A percentile compares a stretch with the other conserved stretches of the same genome.
These are phyloP conservation scores for Habroteleia sp. DNA, from an alignment of 2,888 invertebrate genomes.

Conservation along the genomic window DNA sequence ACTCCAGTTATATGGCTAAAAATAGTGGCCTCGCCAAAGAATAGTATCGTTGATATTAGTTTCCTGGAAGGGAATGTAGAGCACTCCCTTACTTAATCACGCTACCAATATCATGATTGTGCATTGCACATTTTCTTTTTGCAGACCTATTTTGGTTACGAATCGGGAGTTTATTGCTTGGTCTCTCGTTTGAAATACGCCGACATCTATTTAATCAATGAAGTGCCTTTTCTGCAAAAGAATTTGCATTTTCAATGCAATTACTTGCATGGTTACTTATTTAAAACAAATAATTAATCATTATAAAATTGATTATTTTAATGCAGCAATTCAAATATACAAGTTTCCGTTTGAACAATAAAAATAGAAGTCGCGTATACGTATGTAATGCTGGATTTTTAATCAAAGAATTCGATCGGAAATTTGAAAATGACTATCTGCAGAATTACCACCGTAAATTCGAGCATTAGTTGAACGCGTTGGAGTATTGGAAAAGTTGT, in stretches of 20 bases:
- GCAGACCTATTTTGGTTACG: slow-evolving; percentile 35
- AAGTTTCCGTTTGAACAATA: no score
- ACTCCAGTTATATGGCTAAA: slow-evolving; percentile 52
- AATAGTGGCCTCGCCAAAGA: slow-evolving; percentile 52
- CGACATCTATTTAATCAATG: no score
- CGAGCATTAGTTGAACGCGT: slow-evolving; percentile 17
- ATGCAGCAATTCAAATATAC: no score
- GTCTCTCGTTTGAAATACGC: no score
- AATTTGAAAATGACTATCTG: slow-evolving; percentile 11
- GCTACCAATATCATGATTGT: slow-evolving; percentile 18
- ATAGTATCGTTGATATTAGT: slow-evolving; percentile 39
- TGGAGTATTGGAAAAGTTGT: slow-evolving; percentile 45
- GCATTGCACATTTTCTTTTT: slow-evolving; percentile 35
- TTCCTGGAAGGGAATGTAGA: slow-evolving; percentile 59
- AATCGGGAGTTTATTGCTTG: no score
- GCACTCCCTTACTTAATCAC: slow-evolving; percentile 49
- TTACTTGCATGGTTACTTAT: no score
- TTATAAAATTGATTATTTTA: no score
- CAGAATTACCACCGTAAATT: slow-evolving; percentile 28
- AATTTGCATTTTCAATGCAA: no score
- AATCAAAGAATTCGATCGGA: slow-evolving; percentile 12
- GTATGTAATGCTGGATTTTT: slow-evolving; percentile 6
- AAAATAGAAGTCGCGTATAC: slow-evolving; percentile 10
- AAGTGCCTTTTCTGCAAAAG: no score
- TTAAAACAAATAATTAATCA: no score